Evolutionary conservation across 2,888 invertebrate genomes (phyloP).

Genomic region (Drosophila austrosaltans): DNA sequence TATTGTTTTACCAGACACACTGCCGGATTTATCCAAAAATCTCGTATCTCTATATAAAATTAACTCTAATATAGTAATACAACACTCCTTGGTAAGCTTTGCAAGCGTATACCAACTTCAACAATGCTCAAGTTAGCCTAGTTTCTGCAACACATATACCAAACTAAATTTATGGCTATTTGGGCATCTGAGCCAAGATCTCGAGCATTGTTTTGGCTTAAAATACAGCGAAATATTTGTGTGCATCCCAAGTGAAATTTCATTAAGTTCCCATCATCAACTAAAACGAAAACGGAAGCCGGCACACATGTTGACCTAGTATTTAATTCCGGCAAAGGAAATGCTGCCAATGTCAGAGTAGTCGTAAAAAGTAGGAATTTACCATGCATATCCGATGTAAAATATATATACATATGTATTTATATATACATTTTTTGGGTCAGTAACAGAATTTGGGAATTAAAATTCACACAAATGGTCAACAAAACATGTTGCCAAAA

Average conservation of each 20-base stretch:
- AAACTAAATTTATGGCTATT: neutral
- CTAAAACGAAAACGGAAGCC: constrained; percentile 12
- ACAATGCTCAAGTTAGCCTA: neutral
- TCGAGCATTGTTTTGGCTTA: constrained; percentile 31
- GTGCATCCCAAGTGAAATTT: constrained; percentile 50
- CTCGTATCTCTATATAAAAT: no score
- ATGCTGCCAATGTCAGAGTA: constrained; percentile 28
- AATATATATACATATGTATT: neutral
- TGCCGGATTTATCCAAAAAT: no score
- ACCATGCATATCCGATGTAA: constrained; percentile 12
- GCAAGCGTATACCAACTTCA: neutral
- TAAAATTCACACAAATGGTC: neutral
- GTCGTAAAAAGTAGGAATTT: constrained; percentile 11
- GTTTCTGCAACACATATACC: neutral
- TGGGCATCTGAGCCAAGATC: constrained; percentile 30
- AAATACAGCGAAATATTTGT: constrained; percentile 56
- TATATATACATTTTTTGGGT: constrained; percentile 1
- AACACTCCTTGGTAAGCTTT: no score
- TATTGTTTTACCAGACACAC: no score
- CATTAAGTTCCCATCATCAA: constrained; percentile 42
- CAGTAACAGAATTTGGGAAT: constrained; percentile 20
- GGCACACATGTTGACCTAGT: constrained; percentile 49
- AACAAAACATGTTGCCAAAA: constrained; percentile 31
- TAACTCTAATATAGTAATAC: no score
- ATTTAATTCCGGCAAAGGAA: constrained; percentile 21